Evolutionary conservation across 2,888 invertebrate species (phyloP).

Genomic region (Perithous albicinctus): DNA sequence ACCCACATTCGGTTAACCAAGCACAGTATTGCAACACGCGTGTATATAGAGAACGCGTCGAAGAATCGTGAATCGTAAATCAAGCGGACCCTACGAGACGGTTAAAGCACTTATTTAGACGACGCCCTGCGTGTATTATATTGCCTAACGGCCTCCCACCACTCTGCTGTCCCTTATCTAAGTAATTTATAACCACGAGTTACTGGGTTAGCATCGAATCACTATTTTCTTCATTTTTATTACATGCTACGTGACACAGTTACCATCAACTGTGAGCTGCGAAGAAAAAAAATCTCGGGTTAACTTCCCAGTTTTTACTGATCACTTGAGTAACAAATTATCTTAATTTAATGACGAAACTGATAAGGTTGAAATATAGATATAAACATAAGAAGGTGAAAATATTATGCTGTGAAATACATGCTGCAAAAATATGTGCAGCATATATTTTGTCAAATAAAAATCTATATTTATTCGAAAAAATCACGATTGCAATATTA

Average conservation of each 20-base stretch:
- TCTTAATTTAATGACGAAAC: no score
- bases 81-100: conserved; percentile 56
- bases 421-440: no score
- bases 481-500: no score
- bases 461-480: no score
- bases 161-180: neutral
- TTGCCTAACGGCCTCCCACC: neutral
- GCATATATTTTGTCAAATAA: no score
- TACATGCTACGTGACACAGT: neutral
- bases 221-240: neutral
- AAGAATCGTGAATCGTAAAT: conserved; percentile 64
- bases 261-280: neutral
- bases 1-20: conserved; percentile 54
- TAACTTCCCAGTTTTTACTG: no score
- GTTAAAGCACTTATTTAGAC: conserved; percentile 38
- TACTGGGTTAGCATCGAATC: neutral
- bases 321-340: no score
- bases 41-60: conserved; percentile 41
- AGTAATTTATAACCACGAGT: neutral
- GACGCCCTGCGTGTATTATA: conserved; percentile 10
- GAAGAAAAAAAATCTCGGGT: neutral
- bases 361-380: no score
- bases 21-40: conserved; percentile 50
- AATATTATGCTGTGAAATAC: no score
- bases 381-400: no score